Conservation (phyloP, 23 tunicate species). For the Trididemnum clinides region DNA sequence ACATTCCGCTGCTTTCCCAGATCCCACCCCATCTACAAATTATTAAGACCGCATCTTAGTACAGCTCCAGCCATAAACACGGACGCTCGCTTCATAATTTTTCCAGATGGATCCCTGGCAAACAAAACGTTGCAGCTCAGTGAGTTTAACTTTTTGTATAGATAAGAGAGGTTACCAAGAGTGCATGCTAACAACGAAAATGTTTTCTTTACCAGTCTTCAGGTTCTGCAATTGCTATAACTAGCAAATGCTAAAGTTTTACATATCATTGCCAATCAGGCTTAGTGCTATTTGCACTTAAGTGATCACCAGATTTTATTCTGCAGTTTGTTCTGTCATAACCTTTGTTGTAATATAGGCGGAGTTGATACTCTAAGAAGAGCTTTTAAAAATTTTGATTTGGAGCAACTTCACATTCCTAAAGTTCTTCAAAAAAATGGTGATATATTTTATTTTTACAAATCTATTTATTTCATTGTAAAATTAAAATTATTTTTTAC, state of each 20-base stretch:
- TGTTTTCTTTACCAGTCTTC: no score
- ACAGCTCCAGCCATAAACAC: constrained; percentile 70
- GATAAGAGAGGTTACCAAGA: no score
- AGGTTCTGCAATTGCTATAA: no score
- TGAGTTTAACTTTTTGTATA: constrained; percentile 12
- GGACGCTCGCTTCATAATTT: constrained; percentile 41
- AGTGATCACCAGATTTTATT: no score
- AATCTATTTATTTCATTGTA: neutral
- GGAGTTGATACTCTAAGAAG: neutral
- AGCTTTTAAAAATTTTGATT: neutral
- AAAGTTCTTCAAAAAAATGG: constrained; percentile 5
- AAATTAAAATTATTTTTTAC: no score
- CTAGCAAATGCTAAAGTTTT: no score
- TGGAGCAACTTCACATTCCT: neutral
- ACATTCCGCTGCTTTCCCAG: constrained; percentile 62
- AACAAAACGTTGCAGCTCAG: constrained; percentile 51
- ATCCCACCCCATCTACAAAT: constrained; percentile 73
- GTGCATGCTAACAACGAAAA: no score
- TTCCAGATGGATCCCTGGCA: constrained; percentile 23
- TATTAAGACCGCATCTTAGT: constrained; percentile 72
- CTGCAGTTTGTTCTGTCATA: no score
- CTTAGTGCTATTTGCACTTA: no score
- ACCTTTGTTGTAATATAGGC: constrained; percentile 6
- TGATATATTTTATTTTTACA: neutral
- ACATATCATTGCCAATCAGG: no score